Percentiles rank a stretch among this genome's conserved stretches.
Conservation (phyloP, 2,113 vertebrate genomes). For the Scatophagus argus region DNA sequence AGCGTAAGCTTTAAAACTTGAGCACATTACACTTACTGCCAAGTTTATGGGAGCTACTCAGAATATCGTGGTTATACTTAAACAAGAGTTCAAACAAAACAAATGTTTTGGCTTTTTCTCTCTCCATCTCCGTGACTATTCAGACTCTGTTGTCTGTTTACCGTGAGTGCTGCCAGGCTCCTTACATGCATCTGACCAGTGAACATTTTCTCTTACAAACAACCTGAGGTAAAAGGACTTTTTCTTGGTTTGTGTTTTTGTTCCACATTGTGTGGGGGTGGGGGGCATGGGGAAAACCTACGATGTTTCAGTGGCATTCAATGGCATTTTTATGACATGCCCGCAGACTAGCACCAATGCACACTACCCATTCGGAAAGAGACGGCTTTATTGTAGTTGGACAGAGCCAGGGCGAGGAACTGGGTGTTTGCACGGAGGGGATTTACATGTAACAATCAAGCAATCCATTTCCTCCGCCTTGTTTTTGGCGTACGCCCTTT, state of each 20-base stretch:
- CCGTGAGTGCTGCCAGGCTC: conserved; percentile 38
- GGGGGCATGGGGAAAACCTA: conserved; percentile 51
- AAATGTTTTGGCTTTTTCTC: conserved; percentile 25
- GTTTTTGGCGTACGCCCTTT: background rate
- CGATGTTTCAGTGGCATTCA: conserved; percentile 61
- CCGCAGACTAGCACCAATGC: conserved; percentile 11
- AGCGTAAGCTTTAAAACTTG: conserved; percentile 24
- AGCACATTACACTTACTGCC: conserved; percentile 19
- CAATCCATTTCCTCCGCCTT: background rate
- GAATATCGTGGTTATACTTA: conserved; percentile 19
- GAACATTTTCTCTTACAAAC: conserved; percentile 55
- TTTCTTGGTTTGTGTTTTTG: conserved; percentile 69
- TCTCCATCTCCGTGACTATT: conserved; percentile 13
- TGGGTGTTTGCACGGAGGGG: background rate
- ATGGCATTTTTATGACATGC: conserved; percentile 59
- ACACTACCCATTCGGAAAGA: conserved; percentile 35
- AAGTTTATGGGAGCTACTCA: conserved; percentile 36
- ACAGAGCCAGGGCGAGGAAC: conserved; percentile 13
- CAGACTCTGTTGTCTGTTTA: conserved; percentile 62
- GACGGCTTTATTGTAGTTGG: conserved; percentile 12
- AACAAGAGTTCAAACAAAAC: conserved; percentile 18
- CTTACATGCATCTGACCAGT: conserved; percentile 28
- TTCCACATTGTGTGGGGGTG: too few relatives aligned
- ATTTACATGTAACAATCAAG: conserved; percentile 35
- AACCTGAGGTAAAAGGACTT: conserved; percentile 46